Percentiles rank a stretch among this genome's conserved stretches.
Evolutionary conservation across 1,140 invertebrate species (phyloP).

Genomic region (Whitmania pigra): DNA sequence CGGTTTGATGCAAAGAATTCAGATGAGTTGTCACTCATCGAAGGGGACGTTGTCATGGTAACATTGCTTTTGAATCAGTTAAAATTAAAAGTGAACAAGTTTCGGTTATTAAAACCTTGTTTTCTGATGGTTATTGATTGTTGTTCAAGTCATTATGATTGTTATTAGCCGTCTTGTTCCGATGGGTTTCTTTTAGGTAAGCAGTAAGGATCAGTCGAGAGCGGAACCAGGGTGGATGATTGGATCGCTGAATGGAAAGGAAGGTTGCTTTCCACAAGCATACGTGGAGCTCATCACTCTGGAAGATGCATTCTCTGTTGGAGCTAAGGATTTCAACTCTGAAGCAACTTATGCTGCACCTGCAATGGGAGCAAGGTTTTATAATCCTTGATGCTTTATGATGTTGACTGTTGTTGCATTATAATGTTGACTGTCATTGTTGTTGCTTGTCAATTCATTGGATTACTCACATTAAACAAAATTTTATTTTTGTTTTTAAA

Average conservation of each 20-base stretch:
- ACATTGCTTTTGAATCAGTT: not conserved
- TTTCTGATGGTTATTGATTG: not conserved
- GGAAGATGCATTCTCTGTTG: too few species aligned
- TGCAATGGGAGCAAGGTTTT: too few species aligned
- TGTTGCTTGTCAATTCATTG: too few species aligned
- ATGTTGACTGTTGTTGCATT: too few species aligned
- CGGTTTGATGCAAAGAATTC: conserved; percentile 80
- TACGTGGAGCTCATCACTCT: conserved; percentile 62
- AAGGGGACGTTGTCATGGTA: conserved; percentile 80
- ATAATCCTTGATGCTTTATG: not conserved
- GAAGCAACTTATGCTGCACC: conserved; percentile 21
- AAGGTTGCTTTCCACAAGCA: conserved; percentile 94
- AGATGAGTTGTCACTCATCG: conserved; percentile 85
- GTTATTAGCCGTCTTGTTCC: too few species aligned
- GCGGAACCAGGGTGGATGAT: conserved; percentile 89
- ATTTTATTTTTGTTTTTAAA: not conserved
- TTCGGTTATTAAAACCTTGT: not conserved
- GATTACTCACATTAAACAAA: not conserved
- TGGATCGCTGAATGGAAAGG: conserved; percentile 66
- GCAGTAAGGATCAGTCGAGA: conserved; percentile 58
- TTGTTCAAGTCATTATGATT: not conserved
- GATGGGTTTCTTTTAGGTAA: not conserved
- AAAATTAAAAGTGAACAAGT: not conserved
- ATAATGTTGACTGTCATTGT: too few species aligned
- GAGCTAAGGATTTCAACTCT: conserved; percentile 37